Evolutionary conservation across 2,797 vertebrate genomes (phyloP), one percentile per base, ranked within the genome.

Genomic region (Hydrophis major): DNA sequence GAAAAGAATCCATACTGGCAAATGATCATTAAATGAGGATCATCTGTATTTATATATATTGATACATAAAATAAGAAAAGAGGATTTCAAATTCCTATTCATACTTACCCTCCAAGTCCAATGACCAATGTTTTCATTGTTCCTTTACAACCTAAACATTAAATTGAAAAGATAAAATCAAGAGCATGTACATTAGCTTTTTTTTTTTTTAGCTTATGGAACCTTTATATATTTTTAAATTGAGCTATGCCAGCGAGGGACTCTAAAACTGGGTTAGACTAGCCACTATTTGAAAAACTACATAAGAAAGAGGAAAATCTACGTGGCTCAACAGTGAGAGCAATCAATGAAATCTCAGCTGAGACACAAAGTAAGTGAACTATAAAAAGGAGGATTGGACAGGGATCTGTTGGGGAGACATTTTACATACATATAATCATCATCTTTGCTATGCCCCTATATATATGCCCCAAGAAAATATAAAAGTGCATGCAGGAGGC

Each of bases 61-160:
- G 2, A n/a, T 50, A 25, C 32, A 20, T 87, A 59, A 90, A 93
- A 7, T 1, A 89, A 53, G 22, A 74, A 55, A 92, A 50, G 18
- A 95, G 91, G 11, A 86, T 86, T 93, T 14, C 63, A 95, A 92
- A 78, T 57, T 93, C 32, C 89, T 56, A 61, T 25, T 59, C 14
- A 94, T 93, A 98, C 98, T 98, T 95, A 99, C 99, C 99, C 99
- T 42, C 99, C 98, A 91, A 99, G 98, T 96, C 99, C 99, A 92
- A 99, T 95, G 95, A 99, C 95, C 47, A 99, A 94, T 4, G 95
- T 97, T 97, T 98, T 98, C 99, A 99, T 99, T 63, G 91, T 94
- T 96, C 93, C 95, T 94, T 94, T 90, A 94, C 94, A 93, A 93
- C 90, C 94, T 97, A 94, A 96, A 96, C 91, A 78, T 32, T 66